Conservation (phyloP, 2,797 vertebrate genomes). For the Menidia menidia region DNA sequence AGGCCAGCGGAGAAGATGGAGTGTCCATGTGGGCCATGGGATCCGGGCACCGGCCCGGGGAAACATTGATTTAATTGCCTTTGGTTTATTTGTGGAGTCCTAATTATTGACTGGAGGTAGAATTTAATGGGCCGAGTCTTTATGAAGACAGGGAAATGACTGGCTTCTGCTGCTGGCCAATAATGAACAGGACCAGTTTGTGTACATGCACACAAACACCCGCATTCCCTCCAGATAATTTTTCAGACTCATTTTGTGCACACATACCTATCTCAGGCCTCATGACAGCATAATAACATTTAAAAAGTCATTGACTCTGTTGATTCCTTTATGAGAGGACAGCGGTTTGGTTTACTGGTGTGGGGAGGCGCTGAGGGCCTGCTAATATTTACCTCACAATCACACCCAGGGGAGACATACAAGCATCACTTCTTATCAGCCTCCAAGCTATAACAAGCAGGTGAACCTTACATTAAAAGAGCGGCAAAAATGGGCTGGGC, state of each 20-base stretch:
- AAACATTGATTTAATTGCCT: conserved; percentile 99
- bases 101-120: conserved; percentile 99
- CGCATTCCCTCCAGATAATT: conserved; percentile 89
- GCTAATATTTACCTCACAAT: conserved; percentile 79
- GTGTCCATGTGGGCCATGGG: conserved; percentile 91
- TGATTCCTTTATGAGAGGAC: conserved; percentile 90
- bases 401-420: conserved; percentile 74
- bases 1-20: conserved; percentile 82
- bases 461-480: conserved; percentile 70
- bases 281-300: conserved; percentile 94
- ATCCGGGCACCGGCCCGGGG: conserved; percentile 83
- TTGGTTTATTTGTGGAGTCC: conserved; percentile 98
- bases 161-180: conserved; percentile 89
- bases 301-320: conserved; percentile 93
- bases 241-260: conserved; percentile 93
- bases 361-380: conserved; percentile 79
- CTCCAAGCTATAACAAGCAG: conserved; percentile 79
- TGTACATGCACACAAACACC: conserved; percentile 66
- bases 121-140: conserved; percentile 96
- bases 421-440: conserved; percentile 81
- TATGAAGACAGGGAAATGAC: conserved; percentile 96
- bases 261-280: conserved; percentile 70
- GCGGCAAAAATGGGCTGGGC: conserved; percentile 60
- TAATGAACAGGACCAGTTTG: conserved; percentile 90
- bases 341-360: conserved; percentile 87